These are phyloP conservation scores for Andrena flavipes DNA, from an alignment of 2,888 invertebrate species.

Conservation along the genomic window DNA sequence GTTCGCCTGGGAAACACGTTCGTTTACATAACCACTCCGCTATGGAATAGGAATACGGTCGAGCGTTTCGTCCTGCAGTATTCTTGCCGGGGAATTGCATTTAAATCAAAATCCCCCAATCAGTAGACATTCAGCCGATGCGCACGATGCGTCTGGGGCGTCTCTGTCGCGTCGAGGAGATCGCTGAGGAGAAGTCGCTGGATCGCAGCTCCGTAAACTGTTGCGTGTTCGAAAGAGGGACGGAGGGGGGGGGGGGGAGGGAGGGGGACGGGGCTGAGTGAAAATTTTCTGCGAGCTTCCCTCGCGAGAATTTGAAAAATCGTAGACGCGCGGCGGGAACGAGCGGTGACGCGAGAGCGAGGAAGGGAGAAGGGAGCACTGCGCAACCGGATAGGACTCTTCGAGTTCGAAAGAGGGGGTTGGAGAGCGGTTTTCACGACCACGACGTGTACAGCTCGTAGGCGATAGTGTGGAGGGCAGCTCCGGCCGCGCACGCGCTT, in stretches of 20 bases:
- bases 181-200: background rate
- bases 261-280: slow-evolving; percentile 26
- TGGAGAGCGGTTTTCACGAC: slow-evolving; percentile 78
- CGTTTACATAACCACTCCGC: background rate
- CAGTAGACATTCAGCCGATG: background rate
- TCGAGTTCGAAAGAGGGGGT: slow-evolving; percentile 64
- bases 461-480: slow-evolving; percentile 83
- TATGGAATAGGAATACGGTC: background rate
- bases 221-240: slow-evolving; percentile 22
- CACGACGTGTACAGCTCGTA: slow-evolving; percentile 77
- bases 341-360: slow-evolving; percentile 20
- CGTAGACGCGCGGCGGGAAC: slow-evolving; percentile 46
- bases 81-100: background rate
- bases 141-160: background rate
- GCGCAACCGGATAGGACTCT: slow-evolving; percentile 70
- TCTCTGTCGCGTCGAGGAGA: background rate
- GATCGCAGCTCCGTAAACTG: slow-evolving; percentile 4
- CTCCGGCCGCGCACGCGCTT: slow-evolving; percentile 84
- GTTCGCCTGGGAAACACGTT: background rate
- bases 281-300: slow-evolving; percentile 46
- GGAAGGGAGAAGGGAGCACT: slow-evolving; percentile 56
- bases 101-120: background rate
- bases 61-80: background rate
- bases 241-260: background rate
- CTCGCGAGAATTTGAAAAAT: slow-evolving; percentile 61